phyloP scores from a whole-genome alignment of 2,888 invertebrate species.

The Hydrotaea diabolus region DNA sequence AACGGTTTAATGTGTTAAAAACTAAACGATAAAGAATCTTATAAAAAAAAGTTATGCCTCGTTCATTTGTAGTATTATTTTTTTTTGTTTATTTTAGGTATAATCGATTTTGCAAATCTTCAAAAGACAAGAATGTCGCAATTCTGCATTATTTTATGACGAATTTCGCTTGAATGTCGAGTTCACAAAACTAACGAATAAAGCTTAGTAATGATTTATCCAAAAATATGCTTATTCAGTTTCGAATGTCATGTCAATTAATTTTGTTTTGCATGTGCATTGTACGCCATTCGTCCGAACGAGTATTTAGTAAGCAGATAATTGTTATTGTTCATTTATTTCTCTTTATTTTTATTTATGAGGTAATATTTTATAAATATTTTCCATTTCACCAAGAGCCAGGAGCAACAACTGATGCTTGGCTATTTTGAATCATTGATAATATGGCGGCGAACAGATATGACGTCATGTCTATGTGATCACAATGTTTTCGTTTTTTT shows the following conservation, averaged over 20 bases:
- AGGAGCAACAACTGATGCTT: neutral
- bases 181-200: neutral
- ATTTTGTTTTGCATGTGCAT: neutral
- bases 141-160: slow-evolving; percentile 13
- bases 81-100: no score
- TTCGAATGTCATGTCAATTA: neutral
- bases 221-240: slow-evolving; percentile 5
- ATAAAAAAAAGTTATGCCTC: no score
- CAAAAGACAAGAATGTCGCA: neutral
- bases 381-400: slow-evolving; percentile 12
- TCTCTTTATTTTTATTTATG: slow-evolving; percentile 44
- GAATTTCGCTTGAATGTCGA: slow-evolving; percentile 12
- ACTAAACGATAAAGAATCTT: no score
- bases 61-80: no score
- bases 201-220: no score
- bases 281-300: no score
- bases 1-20: no score
- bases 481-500: neutral
- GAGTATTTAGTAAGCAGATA: no score
- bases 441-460: neutral
- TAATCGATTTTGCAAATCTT: no score
- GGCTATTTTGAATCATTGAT: neutral
- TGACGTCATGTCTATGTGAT: neutral
- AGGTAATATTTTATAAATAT: slow-evolving; percentile 64
- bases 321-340: neutral